phyloP scores from a whole-genome alignment of 2,113 vertebrate species.

The Cacatua alba region DNA sequence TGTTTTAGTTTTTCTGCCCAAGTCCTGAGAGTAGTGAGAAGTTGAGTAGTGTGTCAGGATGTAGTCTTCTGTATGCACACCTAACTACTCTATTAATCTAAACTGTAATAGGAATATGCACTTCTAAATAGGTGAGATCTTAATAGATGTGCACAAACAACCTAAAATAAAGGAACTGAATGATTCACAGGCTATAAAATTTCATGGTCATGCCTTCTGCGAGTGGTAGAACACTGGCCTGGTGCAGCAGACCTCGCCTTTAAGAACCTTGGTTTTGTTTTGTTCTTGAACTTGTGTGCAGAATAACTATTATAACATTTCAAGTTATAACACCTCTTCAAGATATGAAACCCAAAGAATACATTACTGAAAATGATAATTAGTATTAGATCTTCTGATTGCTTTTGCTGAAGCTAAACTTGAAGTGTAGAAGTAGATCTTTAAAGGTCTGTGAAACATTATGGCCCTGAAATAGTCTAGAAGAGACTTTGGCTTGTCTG shows the following conservation, averaged over 20 bases:
- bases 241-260: not conserved
- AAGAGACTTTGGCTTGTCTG: not conserved
- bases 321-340: not conserved
- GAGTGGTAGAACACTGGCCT: not conserved
- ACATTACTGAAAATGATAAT: not conserved
- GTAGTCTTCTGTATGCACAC: rapidly evolving
- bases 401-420: not conserved
- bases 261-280: not conserved
- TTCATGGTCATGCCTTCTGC: rapidly evolving
- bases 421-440: not conserved
- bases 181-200: not conserved
- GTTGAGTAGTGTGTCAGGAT: too few relatives aligned
- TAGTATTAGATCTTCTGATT: not conserved
- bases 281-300: not conserved
- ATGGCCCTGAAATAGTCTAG: not conserved
- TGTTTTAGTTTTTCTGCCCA: not conserved
- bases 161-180: not conserved
- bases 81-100: not conserved
- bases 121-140: not conserved
- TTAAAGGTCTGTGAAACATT: not conserved
- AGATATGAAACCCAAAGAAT: not conserved
- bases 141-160: not conserved
- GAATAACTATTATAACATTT: not conserved
- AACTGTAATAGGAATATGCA: not conserved
- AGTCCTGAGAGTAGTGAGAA: not conserved